Conservation (phyloP, 2,797 vertebrate species). For the Protonibea diacanthus region DNA sequence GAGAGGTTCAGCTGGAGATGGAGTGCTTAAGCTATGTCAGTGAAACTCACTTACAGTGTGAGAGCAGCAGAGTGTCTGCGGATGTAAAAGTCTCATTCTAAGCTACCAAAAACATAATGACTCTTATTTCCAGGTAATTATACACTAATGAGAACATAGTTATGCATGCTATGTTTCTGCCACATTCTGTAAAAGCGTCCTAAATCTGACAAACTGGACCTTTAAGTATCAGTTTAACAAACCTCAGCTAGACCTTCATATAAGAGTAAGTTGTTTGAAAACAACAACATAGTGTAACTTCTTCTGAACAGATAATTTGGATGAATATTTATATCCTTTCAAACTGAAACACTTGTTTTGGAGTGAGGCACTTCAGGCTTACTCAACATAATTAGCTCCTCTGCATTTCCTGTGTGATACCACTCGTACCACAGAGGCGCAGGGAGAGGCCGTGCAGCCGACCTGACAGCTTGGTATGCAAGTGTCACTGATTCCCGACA, state of each 20-base stretch:
- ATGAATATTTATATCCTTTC: constrained; percentile 18
- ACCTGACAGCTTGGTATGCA: constrained; percentile 65
- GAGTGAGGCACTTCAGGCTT: constrained; percentile 16
- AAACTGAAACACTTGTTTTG: constrained; percentile 24
- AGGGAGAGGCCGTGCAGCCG: constrained; percentile 8
- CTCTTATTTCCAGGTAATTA: too few species aligned
- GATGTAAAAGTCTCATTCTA: too few species aligned
- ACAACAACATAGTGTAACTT: not conserved
- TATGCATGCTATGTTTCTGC: too few species aligned
- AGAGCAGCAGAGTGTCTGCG: too few species aligned
- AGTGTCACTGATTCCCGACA: constrained; percentile 48
- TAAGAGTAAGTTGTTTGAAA: not conserved
- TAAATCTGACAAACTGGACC: too few species aligned
- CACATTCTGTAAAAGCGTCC: too few species aligned
- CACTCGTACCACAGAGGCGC: constrained; percentile 36
- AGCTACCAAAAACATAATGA: too few species aligned
- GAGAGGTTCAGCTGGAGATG: too few species aligned
- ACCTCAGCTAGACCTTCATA: not conserved
- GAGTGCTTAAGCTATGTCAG: too few species aligned
- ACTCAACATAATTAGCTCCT: constrained; percentile 49
- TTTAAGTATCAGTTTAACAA: constrained; percentile 4
- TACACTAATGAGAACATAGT: too few species aligned
- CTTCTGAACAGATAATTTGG: not conserved
- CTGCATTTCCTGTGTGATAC: constrained; percentile 58
- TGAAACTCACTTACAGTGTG: too few species aligned